Base-by-base conservation (phyloP, 2,888 invertebrate species). In the Xestia c-nigrum region DNA sequence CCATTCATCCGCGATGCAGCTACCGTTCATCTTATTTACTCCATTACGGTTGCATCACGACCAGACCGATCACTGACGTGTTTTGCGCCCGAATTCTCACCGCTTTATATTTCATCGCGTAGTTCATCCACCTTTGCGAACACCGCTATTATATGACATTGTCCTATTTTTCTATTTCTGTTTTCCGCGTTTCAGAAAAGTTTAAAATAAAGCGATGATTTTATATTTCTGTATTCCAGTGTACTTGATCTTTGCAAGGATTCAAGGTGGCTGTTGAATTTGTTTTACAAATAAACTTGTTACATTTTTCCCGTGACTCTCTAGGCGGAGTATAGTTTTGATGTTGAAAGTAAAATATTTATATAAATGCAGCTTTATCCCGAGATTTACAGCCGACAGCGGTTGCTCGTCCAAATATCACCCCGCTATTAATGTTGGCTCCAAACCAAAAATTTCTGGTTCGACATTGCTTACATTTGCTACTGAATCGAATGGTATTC, bases 351-450 rank as follows among this genome's bases (percentile, higher is more conserved):
- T 87, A 80, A 87, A 88, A 90, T 89, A 88, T 90, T 92, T 91
- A 89, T 91, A 89, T 92, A 89, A 90, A 90, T 90, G 89, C 89
- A 89, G 88, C 89, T 91, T 90, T 90, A 90, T 87, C 84, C 65
- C 50, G 78, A 91, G 92, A 93, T 94, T 93, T 92, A 94, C 89
- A 87, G 88, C 83, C 83, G 88, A 85, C 88, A 89, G 89, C 84
- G 88, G 87, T 83, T 72, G 87, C 88, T 89, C 85, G 87, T 91
- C 88, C 90, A 89, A 92, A 91, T 92, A 92, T 91, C 91, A 89
- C 73, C 76, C 85, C 74, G 85, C 90, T 91, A 91, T 92, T 92
- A 91, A 89, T 89, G 88, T 94, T 95, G 95, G 94, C 94, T 91
- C 72, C 66, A 88, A 84, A 94, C 94, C 94, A 94, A 94, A 93